Conservation (phyloP, 2,888 invertebrate genomes). For the Orchesella flavescens region DNA sequence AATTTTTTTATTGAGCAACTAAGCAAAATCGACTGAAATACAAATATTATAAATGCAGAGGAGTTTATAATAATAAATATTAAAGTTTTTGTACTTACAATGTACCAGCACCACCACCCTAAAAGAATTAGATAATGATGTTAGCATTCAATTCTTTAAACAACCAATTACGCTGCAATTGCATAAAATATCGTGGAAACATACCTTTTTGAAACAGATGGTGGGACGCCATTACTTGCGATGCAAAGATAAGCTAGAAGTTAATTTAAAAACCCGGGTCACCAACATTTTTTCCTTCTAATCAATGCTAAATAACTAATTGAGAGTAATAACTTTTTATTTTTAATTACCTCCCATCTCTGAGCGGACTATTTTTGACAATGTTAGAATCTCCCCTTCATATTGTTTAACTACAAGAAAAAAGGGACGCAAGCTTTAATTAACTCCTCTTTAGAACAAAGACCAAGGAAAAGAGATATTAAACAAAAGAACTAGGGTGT, state of each 20-base stretch:
- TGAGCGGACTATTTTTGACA: constrained; percentile 89
- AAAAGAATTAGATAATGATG: constrained; percentile 8
- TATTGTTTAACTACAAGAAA: constrained; percentile 79
- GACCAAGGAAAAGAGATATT: neutral
- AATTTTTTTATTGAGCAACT: no score
- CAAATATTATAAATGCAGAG: no score
- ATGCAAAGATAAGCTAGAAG: constrained; percentile 83
- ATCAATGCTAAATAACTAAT: no score
- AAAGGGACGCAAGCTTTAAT: constrained; percentile 42
- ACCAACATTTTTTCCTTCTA: no score
- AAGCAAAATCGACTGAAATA: no score
- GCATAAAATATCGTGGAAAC: constrained; percentile 5
- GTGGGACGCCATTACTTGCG: constrained; percentile 90
- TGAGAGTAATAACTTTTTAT: neutral
- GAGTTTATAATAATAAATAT: no score
- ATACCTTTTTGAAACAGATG: constrained; percentile 78
- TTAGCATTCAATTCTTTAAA: neutral
- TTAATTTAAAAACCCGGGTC: no score
- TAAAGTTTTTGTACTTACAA: constrained; percentile 57
- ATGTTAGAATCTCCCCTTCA: constrained; percentile 86
- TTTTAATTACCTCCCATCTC: constrained; percentile 76
- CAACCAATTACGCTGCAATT: no score
- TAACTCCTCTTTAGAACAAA: neutral
- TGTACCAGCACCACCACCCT: constrained; percentile 64
- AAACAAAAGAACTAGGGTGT: no score